phyloP scores from a whole-genome alignment of 2,797 vertebrate species.

The Sebastolobus altivelis region DNA sequence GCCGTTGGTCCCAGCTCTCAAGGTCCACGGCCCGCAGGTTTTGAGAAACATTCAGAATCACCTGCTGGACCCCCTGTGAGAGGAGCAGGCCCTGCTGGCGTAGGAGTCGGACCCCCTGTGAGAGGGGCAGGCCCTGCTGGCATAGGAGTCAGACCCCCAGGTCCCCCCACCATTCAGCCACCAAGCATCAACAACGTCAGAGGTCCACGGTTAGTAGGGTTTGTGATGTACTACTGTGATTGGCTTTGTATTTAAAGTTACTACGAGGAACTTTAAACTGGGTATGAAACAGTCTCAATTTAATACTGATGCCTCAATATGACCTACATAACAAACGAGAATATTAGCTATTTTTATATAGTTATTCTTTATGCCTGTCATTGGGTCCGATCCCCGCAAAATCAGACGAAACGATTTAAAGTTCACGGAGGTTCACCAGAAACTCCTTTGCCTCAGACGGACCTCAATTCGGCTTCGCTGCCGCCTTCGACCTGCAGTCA shows the following conservation, averaged over 20 bases:
- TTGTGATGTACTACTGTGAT: background rate
- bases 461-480: no score
- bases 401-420: background rate
- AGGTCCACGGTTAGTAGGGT: constrained; percentile 86
- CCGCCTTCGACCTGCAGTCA: background rate
- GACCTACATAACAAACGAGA: background rate
- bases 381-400: background rate
- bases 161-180: constrained; percentile 83
- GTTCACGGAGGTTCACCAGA: background rate
- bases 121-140: constrained; percentile 75
- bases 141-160: constrained; percentile 74
- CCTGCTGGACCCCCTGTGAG: constrained; percentile 56
- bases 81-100: constrained; percentile 75
- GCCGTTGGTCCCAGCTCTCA: constrained; percentile 57
- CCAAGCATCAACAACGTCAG: constrained; percentile 85
- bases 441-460: background rate
- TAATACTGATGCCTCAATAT: background rate
- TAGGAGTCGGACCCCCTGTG: constrained; percentile 59
- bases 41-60: constrained; percentile 64
- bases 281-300: background rate
- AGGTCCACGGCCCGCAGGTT: constrained; percentile 58
- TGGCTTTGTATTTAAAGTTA: background rate
- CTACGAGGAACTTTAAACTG: background rate
- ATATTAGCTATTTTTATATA: background rate
- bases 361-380: background rate